Percentiles rank a stretch among this genome's conserved stretches.
phyloP scores from a whole-genome alignment of 2,888 invertebrate species.

The Parnassius glacialis region DNA sequence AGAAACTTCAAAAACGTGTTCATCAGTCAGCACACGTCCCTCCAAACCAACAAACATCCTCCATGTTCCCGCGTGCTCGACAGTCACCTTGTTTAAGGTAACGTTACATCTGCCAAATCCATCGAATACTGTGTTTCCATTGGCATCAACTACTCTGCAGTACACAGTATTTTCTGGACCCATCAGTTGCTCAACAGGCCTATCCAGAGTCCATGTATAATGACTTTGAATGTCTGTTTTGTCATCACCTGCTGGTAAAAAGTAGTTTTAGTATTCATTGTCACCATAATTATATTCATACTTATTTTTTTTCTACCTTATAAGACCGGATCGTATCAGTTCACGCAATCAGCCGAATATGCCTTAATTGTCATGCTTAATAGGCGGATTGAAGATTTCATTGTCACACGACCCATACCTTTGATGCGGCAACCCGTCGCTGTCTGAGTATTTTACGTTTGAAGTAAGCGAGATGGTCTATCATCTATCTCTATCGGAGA shows the following conservation, averaged over 20 bases:
- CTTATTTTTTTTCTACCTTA: too few species aligned
- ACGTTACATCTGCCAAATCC: slow-evolving; percentile 58
- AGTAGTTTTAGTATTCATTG: background rate
- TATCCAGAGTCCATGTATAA: slow-evolving; percentile 39
- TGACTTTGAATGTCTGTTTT: slow-evolving; percentile 1
- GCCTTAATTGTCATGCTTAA: too few species aligned
- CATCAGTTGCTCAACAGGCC: slow-evolving; percentile 39
- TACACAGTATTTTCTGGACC: slow-evolving; percentile 58
- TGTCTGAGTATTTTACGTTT: too few species aligned
- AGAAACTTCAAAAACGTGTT: slow-evolving; percentile 39
- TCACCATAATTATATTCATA: too few species aligned
- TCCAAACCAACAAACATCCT: slow-evolving; percentile 43
- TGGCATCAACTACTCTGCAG: slow-evolving; percentile 50
- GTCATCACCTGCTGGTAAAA: slow-evolving; percentile 3
- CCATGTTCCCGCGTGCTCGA: slow-evolving; percentile 55
- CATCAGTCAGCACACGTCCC: slow-evolving; percentile 47
- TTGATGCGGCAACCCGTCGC: too few species aligned
- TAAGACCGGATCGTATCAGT: too few species aligned
- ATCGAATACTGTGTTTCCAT: slow-evolving; percentile 43
- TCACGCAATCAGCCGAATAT: too few species aligned
- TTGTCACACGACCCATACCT: too few species aligned
- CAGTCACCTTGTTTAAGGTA: slow-evolving; percentile 43
- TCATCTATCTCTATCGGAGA: too few species aligned
- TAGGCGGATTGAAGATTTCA: too few species aligned
- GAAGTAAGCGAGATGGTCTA: too few species aligned